Evolutionary conservation across 2,797 vertebrate genomes (phyloP), one percentile per base, ranked within the genome.

Genomic region (Galaxias olidus): DNA sequence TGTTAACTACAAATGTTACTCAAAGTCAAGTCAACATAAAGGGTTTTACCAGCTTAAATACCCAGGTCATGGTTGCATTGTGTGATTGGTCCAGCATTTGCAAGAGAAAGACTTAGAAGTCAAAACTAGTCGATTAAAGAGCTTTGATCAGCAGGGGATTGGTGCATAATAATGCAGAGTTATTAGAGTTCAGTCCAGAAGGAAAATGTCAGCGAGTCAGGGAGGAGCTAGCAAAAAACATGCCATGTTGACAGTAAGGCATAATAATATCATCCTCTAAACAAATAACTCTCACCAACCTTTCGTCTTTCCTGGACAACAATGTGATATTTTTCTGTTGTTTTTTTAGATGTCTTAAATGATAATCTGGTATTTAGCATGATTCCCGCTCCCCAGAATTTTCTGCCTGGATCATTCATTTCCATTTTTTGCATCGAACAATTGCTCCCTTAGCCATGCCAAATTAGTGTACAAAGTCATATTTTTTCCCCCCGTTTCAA

Each of bases 391-490:
- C 45, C 0, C 10, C 46, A 42, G 65, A 72, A 58, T 68, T 53
- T 49, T 57, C 66, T 61, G 41, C 66, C 60, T 65, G 14, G 19
- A 48, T 45, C 11, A 19, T 58, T 79, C 61, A 48, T 52, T 75
- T 54, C 48, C 46, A 13, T 68, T 78, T 75, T 75, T 82, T 79
- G 81, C 80, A 61, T 50, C 54, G 18, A 0, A 19, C 66, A 72
- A 15, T 65, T 85, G 81, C 86, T 78, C 79, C 78, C 72, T 51
- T 50, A 77, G 80, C 76, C 73, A 79, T 58, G 55, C 79, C 83
- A 85, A 79, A 83, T 84, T 80, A 82, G 79, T 79, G 74, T 78
- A 82, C 59, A 59, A 76, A 65, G 85, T 85, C 69, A 75, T 81
- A 79, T 80, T 76, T 81, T 86, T 63, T 74, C 73, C 73, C 73